Conservation (phyloP, 2,113 vertebrate species). For the Polypterus bichir region DNA sequence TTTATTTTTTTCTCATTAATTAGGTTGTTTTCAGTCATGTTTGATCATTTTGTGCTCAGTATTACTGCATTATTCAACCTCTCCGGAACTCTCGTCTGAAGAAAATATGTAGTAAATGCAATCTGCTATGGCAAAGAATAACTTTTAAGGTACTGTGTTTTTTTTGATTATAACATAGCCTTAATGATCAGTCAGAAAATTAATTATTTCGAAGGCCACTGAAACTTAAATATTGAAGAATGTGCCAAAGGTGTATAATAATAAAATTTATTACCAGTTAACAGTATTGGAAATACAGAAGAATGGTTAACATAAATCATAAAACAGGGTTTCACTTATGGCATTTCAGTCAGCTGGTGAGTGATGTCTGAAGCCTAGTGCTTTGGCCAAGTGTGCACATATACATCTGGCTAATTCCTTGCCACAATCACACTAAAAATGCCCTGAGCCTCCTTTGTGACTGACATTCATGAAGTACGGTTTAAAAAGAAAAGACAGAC, state of each 20-base stretch:
- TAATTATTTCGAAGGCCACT: too few species aligned
- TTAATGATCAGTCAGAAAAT: too few species aligned
- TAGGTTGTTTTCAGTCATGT: too few species aligned
- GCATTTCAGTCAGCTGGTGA: slow-evolving; percentile 57
- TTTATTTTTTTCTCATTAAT: too few species aligned
- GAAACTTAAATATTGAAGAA: too few species aligned
- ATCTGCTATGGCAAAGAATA: too few species aligned
- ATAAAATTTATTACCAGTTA: slow-evolving; percentile 20
- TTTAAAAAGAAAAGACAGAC: slow-evolving; percentile 75
- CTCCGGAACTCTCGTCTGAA: too few species aligned
- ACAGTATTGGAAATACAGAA: slow-evolving; percentile 26
- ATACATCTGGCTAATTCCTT: slow-evolving; percentile 74
- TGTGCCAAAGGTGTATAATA: background rate
- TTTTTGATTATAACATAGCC: too few species aligned
- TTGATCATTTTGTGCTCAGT: too few species aligned
- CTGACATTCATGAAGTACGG: slow-evolving; percentile 66
- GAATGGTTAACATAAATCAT: slow-evolving; percentile 26
- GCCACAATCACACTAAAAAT: slow-evolving; percentile 79
- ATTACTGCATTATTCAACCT: too few species aligned
- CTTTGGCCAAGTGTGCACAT: slow-evolving; percentile 49
- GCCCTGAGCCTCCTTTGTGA: slow-evolving; percentile 76
- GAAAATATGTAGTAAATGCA: too few species aligned
- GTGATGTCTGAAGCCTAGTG: slow-evolving; percentile 61
- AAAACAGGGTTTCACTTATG: slow-evolving; percentile 56
- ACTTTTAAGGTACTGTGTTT: too few species aligned